These are phyloP conservation scores for Hybognathus amarus DNA, from an alignment of 2,797 vertebrate species.

Conservation along the genomic window DNA sequence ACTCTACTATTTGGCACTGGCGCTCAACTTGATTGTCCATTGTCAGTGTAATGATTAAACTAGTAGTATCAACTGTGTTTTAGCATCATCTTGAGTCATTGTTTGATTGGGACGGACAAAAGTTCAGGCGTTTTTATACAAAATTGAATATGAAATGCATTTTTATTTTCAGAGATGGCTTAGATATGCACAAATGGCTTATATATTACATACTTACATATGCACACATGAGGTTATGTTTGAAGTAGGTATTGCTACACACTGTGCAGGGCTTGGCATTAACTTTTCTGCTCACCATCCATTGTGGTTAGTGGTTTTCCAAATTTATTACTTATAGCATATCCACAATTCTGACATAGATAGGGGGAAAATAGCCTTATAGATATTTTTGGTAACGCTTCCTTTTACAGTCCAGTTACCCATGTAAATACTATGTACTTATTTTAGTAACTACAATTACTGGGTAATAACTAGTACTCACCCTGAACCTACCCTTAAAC, in stretches of 20 bases:
- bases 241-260: not conserved
- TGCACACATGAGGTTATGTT: no score
- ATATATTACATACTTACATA: no score
- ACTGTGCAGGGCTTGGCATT: not conserved
- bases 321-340: no score
- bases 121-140: not conserved
- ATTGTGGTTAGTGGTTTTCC: no score
- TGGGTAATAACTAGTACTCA: no score
- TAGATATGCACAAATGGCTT: not conserved
- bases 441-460: no score
- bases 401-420: no score
- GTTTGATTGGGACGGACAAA: not conserved
- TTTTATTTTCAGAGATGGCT: not conserved
- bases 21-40: not conserved
- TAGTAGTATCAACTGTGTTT: not conserved
- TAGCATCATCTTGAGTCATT: not conserved
- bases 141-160: not conserved
- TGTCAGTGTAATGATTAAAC: not conserved
- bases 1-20: not conserved
- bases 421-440: no score
- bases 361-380: accelerated
- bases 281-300: no score
- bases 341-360: no score
- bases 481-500: no score
- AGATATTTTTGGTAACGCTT: no score